phyloP scores from a whole-genome alignment of 1,140 invertebrate species.

The Drosophila aff. region DNA sequence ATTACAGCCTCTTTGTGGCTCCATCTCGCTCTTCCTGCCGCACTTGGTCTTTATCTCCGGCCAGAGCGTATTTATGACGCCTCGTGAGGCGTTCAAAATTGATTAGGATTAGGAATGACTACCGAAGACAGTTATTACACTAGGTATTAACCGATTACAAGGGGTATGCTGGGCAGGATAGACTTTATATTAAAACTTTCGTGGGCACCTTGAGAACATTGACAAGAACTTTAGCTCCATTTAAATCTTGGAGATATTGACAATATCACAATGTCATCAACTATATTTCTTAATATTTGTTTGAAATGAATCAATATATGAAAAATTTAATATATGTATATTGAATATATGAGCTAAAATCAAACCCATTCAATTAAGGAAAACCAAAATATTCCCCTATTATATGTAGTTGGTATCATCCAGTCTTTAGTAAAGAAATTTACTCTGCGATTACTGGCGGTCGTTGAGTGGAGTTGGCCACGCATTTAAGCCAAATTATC shows the following conservation, averaged over 20 bases:
- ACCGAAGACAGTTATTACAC: slow-evolving; percentile 36
- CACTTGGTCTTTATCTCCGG: slow-evolving; percentile 40
- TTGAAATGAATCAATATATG: background rate
- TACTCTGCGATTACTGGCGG: slow-evolving; percentile 13
- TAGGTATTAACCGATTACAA: background rate
- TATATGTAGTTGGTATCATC: slow-evolving; percentile 14
- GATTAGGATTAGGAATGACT: slow-evolving; percentile 74
- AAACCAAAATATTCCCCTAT: background rate
- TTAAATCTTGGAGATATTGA: background rate
- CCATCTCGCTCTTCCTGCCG: slow-evolving; percentile 4
- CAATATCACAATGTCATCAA: no score
- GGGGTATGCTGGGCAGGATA: slow-evolving; percentile 3
- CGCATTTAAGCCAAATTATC: slow-evolving; percentile 77
- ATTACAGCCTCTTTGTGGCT: slow-evolving; percentile 22
- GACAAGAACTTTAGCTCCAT: background rate
- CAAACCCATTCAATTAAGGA: background rate
- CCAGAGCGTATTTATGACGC: slow-evolving; percentile 75
- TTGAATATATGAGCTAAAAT: no score
- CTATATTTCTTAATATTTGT: background rate
- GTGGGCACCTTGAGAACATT: background rate
- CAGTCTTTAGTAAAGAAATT: slow-evolving; percentile 21
- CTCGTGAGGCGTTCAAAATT: slow-evolving; percentile 78
- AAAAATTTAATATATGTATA: no score
- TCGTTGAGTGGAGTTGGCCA: slow-evolving; percentile 50
- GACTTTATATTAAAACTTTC: background rate